Percentiles rank a stretch among this genome's conserved stretches.
phyloP scores from a whole-genome alignment of 2,888 invertebrate genomes.

The Asteroscopus sphinx region DNA sequence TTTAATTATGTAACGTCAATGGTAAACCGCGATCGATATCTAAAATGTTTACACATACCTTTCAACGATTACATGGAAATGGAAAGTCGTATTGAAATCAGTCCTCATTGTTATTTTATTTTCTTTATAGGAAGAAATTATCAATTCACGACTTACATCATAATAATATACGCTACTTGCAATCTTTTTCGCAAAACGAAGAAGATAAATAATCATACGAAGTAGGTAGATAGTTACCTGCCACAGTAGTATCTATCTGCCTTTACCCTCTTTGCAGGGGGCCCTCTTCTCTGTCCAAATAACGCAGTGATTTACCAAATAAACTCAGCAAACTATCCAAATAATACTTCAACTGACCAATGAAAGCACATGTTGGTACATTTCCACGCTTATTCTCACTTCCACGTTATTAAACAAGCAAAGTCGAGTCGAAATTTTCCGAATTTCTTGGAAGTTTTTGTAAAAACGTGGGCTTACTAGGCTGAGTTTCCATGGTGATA shows the following conservation, averaged over 20 bases:
- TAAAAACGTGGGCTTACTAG: constrained; percentile 7
- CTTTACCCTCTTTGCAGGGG: constrained; percentile 19
- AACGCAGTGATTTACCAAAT: constrained; percentile 43
- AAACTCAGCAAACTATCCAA: constrained; percentile 41
- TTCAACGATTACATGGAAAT: constrained; percentile 9
- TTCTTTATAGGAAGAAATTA: constrained; percentile 1
- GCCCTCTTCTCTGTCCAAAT: constrained; percentile 30
- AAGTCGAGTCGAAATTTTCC: constrained; percentile 24
- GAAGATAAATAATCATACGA: constrained; percentile 1
- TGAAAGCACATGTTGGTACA: constrained; percentile 31
- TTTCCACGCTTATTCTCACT: constrained; percentile 21
- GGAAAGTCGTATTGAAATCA: constrained; percentile 1
- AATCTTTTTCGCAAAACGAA: constrained; percentile 10
- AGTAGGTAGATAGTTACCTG: constrained; percentile 7
- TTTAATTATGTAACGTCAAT: constrained; percentile 33
- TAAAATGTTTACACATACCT: constrained; percentile 13
- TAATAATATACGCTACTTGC: not conserved
- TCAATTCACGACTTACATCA: not conserved
- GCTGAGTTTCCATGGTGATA: constrained; percentile 26
- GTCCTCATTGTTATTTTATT: constrained; percentile 13
- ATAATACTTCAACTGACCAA: constrained; percentile 41
- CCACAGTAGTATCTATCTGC: not conserved
- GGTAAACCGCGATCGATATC: constrained; percentile 30
- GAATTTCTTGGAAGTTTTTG: constrained; percentile 15
- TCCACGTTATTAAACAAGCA: constrained; percentile 35